Conservation (phyloP, 2,888 invertebrate species). For the Xestia ashworthii region DNA sequence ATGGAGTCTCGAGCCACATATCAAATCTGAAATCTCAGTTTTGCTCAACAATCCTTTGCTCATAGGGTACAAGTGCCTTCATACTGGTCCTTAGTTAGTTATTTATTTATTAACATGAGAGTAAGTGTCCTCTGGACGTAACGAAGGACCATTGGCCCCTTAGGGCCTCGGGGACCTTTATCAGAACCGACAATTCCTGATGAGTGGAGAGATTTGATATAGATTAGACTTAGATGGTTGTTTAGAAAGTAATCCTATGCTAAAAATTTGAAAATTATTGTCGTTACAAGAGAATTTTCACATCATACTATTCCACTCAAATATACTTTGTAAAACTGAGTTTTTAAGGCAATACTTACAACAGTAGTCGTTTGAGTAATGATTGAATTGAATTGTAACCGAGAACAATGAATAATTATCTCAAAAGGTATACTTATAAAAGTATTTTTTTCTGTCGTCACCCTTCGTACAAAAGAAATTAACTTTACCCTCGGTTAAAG, state of each 20-base stretch:
- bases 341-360: background rate
- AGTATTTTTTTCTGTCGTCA: background rate
- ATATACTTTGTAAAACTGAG: background rate
- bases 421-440: background rate
- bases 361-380: background rate
- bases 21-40: conserved; percentile 25
- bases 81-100: conserved; percentile 12
- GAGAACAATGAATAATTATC: background rate
- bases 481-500: background rate
- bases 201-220: background rate
- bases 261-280: background rate
- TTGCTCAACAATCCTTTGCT: conserved; percentile 16
- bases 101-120: conserved; percentile 45
- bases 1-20: background rate
- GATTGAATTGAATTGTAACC: background rate
- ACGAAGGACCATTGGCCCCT: conserved; percentile 23
- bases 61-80: background rate
- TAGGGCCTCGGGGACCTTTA: conserved; percentile 29
- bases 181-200: conserved; percentile 32
- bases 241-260: background rate
- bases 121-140: conserved; percentile 27
- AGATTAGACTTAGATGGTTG: conserved; percentile 8
- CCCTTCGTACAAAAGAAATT: background rate
- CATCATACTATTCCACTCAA: background rate
- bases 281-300: background rate